Evolutionary conservation across 2,113 vertebrate species (phyloP).

Genomic region (Anolis sagrei): DNA sequence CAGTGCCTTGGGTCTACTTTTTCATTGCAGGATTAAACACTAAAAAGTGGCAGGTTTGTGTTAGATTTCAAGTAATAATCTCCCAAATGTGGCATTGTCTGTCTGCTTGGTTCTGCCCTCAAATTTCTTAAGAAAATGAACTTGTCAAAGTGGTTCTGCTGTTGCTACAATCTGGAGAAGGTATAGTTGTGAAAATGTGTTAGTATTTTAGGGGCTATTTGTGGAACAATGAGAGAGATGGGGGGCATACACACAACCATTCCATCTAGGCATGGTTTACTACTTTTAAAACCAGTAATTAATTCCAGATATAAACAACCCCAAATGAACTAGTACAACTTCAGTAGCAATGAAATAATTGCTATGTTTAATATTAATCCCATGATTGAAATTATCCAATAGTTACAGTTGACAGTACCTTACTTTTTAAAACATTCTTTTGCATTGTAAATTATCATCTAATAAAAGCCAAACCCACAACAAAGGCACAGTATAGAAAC

Average conservation of each 20-base stretch:
- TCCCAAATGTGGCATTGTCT: no score
- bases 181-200: not conserved
- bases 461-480: conserved; percentile 36
- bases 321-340: conserved; percentile 12
- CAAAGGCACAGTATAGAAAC: not conserved
- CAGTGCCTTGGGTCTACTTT: no score
- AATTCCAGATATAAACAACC: conserved; percentile 33
- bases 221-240: conserved; percentile 36
- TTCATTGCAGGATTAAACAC: no score
- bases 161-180: not conserved
- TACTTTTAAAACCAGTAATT: conserved; percentile 34
- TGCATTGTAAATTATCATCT: conserved; percentile 6
- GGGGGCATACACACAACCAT: not conserved
- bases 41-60: no score
- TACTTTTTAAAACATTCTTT: not conserved
- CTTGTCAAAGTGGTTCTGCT: not conserved
- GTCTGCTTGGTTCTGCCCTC: no score
- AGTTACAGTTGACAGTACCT: not conserved
- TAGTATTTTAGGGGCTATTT: not conserved
- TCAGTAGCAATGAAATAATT: conserved; percentile 39
- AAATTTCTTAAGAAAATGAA: not conserved
- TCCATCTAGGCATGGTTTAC: conserved; percentile 50
- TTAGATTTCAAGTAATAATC: no score
- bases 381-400: not conserved
- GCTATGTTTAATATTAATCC: conserved; percentile 20